phyloP scores from a whole-genome alignment of 2,797 vertebrate species.

The Falco novaeseelandiae region DNA sequence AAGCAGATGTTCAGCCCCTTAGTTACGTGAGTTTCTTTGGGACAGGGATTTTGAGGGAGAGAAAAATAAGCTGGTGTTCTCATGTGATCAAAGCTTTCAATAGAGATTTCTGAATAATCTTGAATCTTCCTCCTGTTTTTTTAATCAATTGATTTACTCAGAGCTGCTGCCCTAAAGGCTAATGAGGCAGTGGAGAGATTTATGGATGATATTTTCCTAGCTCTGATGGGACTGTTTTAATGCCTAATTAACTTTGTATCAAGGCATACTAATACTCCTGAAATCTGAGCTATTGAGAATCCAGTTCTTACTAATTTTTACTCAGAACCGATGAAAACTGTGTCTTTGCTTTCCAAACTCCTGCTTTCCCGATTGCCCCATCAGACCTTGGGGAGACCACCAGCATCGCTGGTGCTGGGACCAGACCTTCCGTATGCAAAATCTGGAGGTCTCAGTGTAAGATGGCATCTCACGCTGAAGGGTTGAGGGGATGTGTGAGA shows the following conservation, averaged over 20 bases:
- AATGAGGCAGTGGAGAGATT: neutral
- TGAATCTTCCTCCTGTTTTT: neutral
- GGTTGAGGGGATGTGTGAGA: neutral
- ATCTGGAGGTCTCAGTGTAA: neutral
- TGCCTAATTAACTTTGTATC: neutral
- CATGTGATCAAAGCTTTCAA: neutral
- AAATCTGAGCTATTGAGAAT: neutral
- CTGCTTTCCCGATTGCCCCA: too few relatives aligned
- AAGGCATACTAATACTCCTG: neutral
- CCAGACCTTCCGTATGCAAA: fast-evolving
- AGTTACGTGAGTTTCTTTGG: fast-evolving
- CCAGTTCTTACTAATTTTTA: neutral
- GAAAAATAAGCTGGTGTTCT: neutral
- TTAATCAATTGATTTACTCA: neutral
- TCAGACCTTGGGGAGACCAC: neutral
- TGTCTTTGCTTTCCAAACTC: neutral
- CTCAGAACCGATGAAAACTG: neutral
- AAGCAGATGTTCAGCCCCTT: neutral
- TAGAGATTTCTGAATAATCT: neutral
- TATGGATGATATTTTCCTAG: conserved; percentile 23
- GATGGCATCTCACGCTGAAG: fast-evolving
- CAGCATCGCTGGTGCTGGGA: neutral
- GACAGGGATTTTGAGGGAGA: neutral
- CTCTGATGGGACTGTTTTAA: conserved; percentile 7
- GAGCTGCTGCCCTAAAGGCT: conserved; percentile 11